Evolutionary conservation across 2,113 vertebrate species (phyloP), one percentile per base, ranked within the genome.

Genomic region (Esox niger): DNA sequence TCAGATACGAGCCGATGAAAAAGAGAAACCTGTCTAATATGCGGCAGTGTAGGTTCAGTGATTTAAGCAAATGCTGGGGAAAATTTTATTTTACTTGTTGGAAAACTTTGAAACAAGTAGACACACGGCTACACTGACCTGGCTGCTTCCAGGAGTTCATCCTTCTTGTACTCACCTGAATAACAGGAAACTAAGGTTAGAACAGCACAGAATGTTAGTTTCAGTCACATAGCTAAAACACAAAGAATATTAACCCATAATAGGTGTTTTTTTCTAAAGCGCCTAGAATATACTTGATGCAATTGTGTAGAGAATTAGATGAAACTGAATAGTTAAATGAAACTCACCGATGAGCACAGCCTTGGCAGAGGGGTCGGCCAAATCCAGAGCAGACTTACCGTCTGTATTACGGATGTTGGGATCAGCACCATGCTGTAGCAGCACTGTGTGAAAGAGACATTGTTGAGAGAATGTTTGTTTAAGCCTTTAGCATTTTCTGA

Each of bases 141-240:
- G 78, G 97, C 97, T 82, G 97, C 97, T 93, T 98, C 97, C 85
- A 99, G 92, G 89, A 99, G 94, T 91, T 99, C 97, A 82, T 99
- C 97, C 91, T 99, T 99, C 93, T 99, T 99, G 92, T 98, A 99
- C 97, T 98, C 97, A 93, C 97, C 97, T 99, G 91, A 82, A 91
- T 89, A 88, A 83, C 92, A 92, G n/a, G n/a, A 89, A 92, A 85
- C 91, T 88, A 86, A 92, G 83, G 88, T 95, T 88, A 80, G 10
- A 69, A 9, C 1, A 26, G 0, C 0, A 35, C 30, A 62, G 5
- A 49, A 32, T 46, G 49, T 57, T 26, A 73, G 52, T 69, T 5
- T 46, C 27, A n/a, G 47, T 52, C 33, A 35, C 17, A 26, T 6
- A 23, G 26, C 33, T 13, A 52, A 11, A 17, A 27, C 20, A 8